Base-by-base conservation (phyloP, 2,113 vertebrate species). In the Muscicapa adusta region DNA sequence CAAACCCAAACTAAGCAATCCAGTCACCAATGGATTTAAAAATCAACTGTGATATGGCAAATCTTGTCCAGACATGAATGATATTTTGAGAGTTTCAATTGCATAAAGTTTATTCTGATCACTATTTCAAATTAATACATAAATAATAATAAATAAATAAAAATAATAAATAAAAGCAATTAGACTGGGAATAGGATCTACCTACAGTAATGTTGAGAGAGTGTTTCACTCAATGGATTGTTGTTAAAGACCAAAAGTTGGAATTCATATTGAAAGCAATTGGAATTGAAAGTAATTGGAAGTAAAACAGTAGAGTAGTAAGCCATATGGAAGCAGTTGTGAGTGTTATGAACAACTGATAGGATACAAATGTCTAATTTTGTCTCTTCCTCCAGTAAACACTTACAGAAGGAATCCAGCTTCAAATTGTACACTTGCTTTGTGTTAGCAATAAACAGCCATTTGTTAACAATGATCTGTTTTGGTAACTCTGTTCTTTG, bases 391-490 rank as follows among this genome's bases (percentile, higher is more conserved):
- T 92, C 40, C 85, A 74, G 91, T 95, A 97, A 96, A 96, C 92
- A 86, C 76, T 94, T 89, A 81, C 12, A 56, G 76, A 96, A 94
- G 36, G 80, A 95, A 86, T 77, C 83, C 94, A 96, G 93, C 68
- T 94, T 96, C 88, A 92, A 62, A 89, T 57, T 22, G 57, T 94
- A 65, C 89, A 34, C 73, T 95, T 91, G 83, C 91, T 94, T 95
- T 91, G 91, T 96, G 88, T 87, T 95, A 95, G 96, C 65, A 89
- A 92, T 96, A 95, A 97, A 93, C 94, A 96, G 45, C 73, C 96
- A 94, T 96, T 97, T 96, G 91, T 97, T 95, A 96, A 90, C 91
- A 94, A 86, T 42, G 92, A 83, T 93, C 72, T 96, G 96, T 95
- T 97, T 97, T 97, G 86, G 81, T 94, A 97, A 95, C 67, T 85